Base-by-base conservation (phyloP, 37 sponge, comb jelly and placozoan genomes). In the Mnemiopsis leidyi region DNA sequence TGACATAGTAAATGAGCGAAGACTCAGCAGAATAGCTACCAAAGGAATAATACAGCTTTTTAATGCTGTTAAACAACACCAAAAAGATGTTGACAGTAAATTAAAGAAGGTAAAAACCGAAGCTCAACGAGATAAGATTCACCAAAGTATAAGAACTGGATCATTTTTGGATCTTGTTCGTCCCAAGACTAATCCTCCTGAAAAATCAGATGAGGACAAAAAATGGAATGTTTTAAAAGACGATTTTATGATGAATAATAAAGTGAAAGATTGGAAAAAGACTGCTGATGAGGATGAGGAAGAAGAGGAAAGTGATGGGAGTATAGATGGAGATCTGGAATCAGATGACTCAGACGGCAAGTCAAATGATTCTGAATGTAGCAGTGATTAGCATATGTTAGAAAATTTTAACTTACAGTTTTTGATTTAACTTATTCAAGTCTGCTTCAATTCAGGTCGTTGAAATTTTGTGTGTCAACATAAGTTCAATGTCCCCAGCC, bases 61-160 rank as follows among this genome's bases (percentile, higher is more conserved):
- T 23, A 79, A 79, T 79, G 82, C 82, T 1, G 82, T 79, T 21
- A 79, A 79, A 35, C 82, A 79, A 30, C 82, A 79, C 36, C 82
- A 79, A 35, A 79, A 79, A 33, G 82, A 79, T 20, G 36, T 79
- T 35, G 82, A 79, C 36, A 28, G 23, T 3, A 79, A 79, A 21
- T 33, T 79, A 20, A 79, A 79, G 21, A 79, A 79, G 38, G 82
- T 79, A 0, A 79, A 79, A 79, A 79, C 82, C 3, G 82, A 79
- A 30, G 82, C 82, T 79, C 36, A 18, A 33, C 2, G 38, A 20
- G 82, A 79, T 21, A 79, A 79, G 36, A 35, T 79, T 34, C 33
- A 79, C 21, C 36, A 79, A 33, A 36, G 37, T 35, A 23, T 79
- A 32, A 79, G 36, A 32, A 79, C 82, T 20, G 82, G 82, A 29